Evolutionary conservation across 2,888 invertebrate genomes (phyloP), one percentile per base, ranked within the genome.

Genomic region (Rhagium mordax): DNA sequence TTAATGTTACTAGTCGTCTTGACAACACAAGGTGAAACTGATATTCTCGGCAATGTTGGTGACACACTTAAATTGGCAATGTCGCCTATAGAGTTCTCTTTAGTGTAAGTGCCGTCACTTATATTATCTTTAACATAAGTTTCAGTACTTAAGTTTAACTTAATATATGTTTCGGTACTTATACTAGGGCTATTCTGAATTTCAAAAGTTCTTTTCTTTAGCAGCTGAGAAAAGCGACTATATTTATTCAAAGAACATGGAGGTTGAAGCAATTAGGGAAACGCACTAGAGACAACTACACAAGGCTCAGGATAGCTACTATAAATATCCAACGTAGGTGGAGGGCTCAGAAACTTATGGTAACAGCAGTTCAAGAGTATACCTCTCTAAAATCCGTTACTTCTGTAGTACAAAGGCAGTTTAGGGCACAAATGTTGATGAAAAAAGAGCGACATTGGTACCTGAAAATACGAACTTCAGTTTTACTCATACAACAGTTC

Each of bases 401-500:
- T 10, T 2, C 41, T 15, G n/a, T 47, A 16, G 24, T 72, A 29
- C 70, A 72, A 59, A 29, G n/a, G 8, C n/a, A 20, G 21, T 72
- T 24, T 29, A 72, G 41, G 49, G 61, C 88, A 10, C 81, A 82
- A 48, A 77, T 86, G 21, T 76, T 85, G 1, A 88, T 88, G 86
- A 84, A 85, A 72, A 81, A 80, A 74, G 84, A 88, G 48, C 86
- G 87, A 62, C 76, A 84, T 2, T 79, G 83, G 24, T 91, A 88
- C 78, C 71, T 84, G 13, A 79, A 79, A 21, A 81, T 85, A 15
- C 84, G 86, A 76, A 83, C 83, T 24, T 87, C 90, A 0, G 86
- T 85, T 59, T 70, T 87, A 13, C 78, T 82, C 16, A 88, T 92
- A 73, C 91, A 92, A 83, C 84, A 79, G 62, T 74, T 75, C 49